Conservation (phyloP, 1,140 invertebrate genomes). For the Leucophenga varia region DNA sequence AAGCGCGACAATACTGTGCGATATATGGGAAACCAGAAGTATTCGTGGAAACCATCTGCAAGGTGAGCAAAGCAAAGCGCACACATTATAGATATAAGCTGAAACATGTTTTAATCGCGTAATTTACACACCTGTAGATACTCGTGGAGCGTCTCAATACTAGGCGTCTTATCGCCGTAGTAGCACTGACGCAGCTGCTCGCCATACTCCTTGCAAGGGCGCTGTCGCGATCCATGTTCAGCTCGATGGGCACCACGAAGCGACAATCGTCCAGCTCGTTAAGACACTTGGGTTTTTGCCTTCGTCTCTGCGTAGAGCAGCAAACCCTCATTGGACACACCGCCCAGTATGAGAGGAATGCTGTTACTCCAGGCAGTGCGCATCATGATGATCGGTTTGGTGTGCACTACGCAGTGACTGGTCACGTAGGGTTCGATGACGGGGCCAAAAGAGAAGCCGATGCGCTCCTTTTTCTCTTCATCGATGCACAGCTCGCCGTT, state of each 20-base stretch:
- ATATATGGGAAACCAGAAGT: slow-evolving; percentile 57
- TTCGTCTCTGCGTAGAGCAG: slow-evolving; percentile 49
- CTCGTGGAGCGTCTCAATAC: slow-evolving; percentile 46
- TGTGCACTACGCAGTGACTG: slow-evolving; percentile 42
- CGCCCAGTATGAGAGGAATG: slow-evolving; percentile 57
- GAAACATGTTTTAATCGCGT: too few species aligned
- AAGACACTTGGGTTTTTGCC: slow-evolving; percentile 42
- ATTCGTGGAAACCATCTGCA: slow-evolving; percentile 56
- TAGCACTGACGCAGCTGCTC: slow-evolving; percentile 38
- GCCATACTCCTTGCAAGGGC: slow-evolving; percentile 48
- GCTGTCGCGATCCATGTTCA: slow-evolving; percentile 46
- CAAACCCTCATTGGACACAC: slow-evolving; percentile 54
- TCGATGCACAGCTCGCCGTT: slow-evolving; percentile 43
- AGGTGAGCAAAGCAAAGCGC: neutral
- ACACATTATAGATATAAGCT: neutral
- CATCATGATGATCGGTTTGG: slow-evolving; percentile 50
- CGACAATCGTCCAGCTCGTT: slow-evolving; percentile 49
- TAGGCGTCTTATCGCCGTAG: slow-evolving; percentile 49
- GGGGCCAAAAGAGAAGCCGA: slow-evolving; percentile 51
- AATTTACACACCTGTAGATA: slow-evolving; percentile 39
- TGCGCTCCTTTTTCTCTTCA: slow-evolving; percentile 43
- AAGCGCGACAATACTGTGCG: slow-evolving; percentile 52
- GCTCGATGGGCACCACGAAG: slow-evolving; percentile 46
- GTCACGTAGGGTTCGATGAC: slow-evolving; percentile 54
- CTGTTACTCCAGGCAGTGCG: slow-evolving; percentile 54